phyloP scores from a whole-genome alignment of 2,888 invertebrate genomes.

The Ectropis crepuscularia region DNA sequence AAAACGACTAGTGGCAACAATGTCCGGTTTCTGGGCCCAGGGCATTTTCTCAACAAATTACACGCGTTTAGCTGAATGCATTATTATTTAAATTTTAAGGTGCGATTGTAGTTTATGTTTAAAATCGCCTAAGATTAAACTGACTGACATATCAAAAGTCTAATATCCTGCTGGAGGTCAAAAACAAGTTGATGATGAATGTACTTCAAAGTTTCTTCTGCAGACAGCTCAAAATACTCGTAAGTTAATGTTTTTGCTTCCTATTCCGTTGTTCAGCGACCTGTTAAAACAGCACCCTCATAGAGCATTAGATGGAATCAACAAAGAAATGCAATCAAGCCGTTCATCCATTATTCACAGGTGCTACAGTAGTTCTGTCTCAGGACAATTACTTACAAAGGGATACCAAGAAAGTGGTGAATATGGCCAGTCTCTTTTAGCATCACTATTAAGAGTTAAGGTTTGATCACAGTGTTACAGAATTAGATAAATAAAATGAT shows the following conservation, averaged over 20 bases:
- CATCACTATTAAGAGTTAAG: constrained; percentile 58
- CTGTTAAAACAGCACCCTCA: constrained; percentile 43
- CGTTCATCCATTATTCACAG: constrained; percentile 56
- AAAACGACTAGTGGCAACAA: no score
- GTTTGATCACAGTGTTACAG: constrained; percentile 38
- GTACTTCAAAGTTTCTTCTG: no score
- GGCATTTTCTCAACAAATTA: no score
- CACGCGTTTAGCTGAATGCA: no score
- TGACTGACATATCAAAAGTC: no score
- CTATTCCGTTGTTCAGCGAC: constrained; percentile 14
- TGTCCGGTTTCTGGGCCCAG: no score
- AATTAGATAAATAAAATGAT: background rate
- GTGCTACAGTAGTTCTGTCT: constrained; percentile 52
- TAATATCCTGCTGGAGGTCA: no score
- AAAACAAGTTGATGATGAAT: no score
- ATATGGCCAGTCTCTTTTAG: constrained; percentile 67
- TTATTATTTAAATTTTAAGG: no score
- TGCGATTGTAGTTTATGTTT: no score
- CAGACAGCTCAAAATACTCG: no score
- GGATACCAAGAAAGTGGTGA: constrained; percentile 51
- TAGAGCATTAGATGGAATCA: constrained; percentile 17
- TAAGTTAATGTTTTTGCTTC: background rate
- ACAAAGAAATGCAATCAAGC: constrained; percentile 44
- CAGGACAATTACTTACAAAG: constrained; percentile 62
- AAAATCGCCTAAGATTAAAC: no score